Evolutionary conservation across 1,140 invertebrate genomes (phyloP).

Genomic region (Colletes gigas): DNA sequence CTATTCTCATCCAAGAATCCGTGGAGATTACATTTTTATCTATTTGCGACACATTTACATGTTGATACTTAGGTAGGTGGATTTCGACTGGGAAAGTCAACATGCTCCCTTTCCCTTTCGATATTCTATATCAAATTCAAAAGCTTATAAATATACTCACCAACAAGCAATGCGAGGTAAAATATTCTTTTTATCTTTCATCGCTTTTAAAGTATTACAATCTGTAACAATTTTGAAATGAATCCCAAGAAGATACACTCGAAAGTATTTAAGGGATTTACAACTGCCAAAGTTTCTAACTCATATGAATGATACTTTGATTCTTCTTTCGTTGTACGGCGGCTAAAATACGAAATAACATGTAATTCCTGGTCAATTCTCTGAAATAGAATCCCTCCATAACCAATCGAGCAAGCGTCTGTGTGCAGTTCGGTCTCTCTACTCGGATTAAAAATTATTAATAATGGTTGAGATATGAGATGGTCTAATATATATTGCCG

Average conservation of each 20-base stretch:
- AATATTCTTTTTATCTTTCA: not conserved
- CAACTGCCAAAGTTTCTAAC: conserved; percentile 58
- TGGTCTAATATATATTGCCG: not conserved
- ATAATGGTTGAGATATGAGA: not conserved
- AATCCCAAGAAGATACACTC: conserved; percentile 58
- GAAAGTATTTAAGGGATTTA: conserved; percentile 52
- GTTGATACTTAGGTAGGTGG: too few relatives aligned
- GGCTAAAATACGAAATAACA: not conserved
- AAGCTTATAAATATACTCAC: conserved; percentile 15
- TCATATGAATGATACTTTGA: conserved; percentile 9
- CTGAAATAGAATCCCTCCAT: not conserved
- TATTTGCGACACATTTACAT: too few relatives aligned
- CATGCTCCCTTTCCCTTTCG: not conserved
- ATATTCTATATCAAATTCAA: conserved; percentile 1
- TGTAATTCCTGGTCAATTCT: not conserved
- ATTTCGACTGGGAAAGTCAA: conserved; percentile 3
- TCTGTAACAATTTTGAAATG: conserved; percentile 3
- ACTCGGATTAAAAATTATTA: not conserved
- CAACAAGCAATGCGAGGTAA: conserved; percentile 8
- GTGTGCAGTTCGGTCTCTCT: not conserved
- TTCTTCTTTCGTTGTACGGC: not conserved
- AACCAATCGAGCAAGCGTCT: not conserved
- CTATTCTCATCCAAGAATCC: not conserved
- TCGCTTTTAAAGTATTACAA: not conserved
- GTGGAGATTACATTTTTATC: not conserved